Base-by-base conservation (phyloP, 2,797 vertebrate genomes). In the Poeciliopsis turneri region DNA sequence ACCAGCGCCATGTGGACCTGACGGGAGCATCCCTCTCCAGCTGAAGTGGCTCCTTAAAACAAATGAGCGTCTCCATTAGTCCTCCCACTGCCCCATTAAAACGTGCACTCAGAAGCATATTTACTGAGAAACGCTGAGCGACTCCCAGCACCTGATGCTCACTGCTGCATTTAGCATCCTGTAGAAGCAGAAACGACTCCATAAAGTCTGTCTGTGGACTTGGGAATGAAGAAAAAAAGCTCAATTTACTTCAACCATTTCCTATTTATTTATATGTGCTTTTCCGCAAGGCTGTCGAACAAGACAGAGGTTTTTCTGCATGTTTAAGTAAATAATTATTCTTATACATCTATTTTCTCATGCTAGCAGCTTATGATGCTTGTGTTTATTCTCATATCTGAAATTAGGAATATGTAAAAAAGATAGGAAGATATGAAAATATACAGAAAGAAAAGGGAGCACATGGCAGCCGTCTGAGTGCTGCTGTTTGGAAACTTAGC, bases 1-100 rank as follows among this genome's bases (percentile, higher is more conserved):
- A 94, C 91, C 90, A 93, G 92, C 86, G 80, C 93, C 95, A 95
- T 93, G 92, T 94, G 94, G 88, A 88, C 87, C 88, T 89, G 90
- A 84, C 88, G 90, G 89, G 89, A 92, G 92, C 83, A 89, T 93
- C 92, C 88, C 85, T 89, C 92, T 92, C 91, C 39, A 94, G 92
- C 87, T 95, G 93, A 95, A 97, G 96, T 96, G 96, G 95, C 96
- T 95, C 95, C 95, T 97, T 97, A 94, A 97, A 97, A 97, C 94
- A 96, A 96, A 97, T 94, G 92, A 95, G 96, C 94, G 93, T 97
- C 97, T 97, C 95, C 95, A 94, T 96, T 97, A 93, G 89, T 92
- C 89, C 92, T 93, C 92, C 92, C 88, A 95, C 94, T 92, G 95
- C 95, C 96, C 95, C 95, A 93, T 95, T 96, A 94, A 96, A 95